Evolutionary conservation across 2,888 invertebrate species (phyloP), one percentile per base, ranked within the genome.

Genomic region (Leucoptera coffeella): DNA sequence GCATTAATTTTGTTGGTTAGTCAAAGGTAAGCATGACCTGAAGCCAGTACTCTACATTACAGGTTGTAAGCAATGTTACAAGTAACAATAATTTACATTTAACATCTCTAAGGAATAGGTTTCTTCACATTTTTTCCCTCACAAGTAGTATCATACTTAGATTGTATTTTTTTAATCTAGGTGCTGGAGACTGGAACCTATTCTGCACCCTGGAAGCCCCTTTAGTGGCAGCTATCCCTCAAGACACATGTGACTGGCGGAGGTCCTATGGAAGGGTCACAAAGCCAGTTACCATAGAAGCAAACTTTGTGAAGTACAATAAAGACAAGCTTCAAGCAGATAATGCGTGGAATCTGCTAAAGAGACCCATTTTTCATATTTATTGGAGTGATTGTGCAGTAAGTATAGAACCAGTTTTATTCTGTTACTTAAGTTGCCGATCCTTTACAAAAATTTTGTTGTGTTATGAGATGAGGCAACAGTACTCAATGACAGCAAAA

Each of bases 381-480:
- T 96, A 85, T 57, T 93, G 94, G 84, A 93, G 89, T 12, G 94
- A 95, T 52, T 94, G 94, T 75, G 79, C 80, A 52, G 94, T 94
- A 73, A 73, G 79, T n/a, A n/a, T n/a, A n/a, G n/a, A n/a, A n/a
- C n/a, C n/a, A n/a, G n/a, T n/a, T n/a, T n/a, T n/a, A n/a, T n/a
- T n/a, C n/a, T n/a, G n/a, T n/a, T n/a, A n/a, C n/a, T n/a, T n/a
- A n/a, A n/a, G n/a, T n/a, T n/a, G n/a, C n/a, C n/a, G n/a, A n/a
- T n/a, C n/a, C n/a, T n/a, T n/a, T n/a, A n/a, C n/a, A n/a, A n/a
- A n/a, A n/a, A n/a, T n/a, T n/a, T n/a, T n/a, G n/a, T n/a, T n/a
- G n/a, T n/a, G n/a, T n/a, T n/a, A n/a, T n/a, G n/a, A n/a, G n/a
- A n/a, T n/a, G n/a, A n/a, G n/a, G n/a, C n/a, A n/a, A n/a, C n/a